These are phyloP conservation scores for Agonopterix alstromeriana DNA, from an alignment of 2,888 invertebrate genomes.

Conservation along the genomic window DNA sequence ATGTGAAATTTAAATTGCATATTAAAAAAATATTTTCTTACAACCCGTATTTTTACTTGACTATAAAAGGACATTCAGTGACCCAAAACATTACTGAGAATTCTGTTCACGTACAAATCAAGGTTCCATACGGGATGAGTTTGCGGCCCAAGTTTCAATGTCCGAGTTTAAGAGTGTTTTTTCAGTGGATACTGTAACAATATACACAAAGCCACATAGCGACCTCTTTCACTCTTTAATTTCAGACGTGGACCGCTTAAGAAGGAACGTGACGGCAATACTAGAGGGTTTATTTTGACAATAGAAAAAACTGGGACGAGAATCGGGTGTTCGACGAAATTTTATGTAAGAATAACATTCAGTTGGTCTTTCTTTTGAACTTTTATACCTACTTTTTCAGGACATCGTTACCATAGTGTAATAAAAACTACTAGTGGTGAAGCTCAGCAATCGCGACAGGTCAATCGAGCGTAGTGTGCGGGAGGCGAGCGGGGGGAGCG, in stretches of 20 bases:
- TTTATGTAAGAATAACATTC: too few species aligned
- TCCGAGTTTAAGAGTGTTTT: constrained; percentile 30
- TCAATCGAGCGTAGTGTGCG: too few species aligned
- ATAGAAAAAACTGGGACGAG: neutral
- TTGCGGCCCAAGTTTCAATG: constrained; percentile 54
- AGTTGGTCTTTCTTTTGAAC: too few species aligned
- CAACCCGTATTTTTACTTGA: too few species aligned
- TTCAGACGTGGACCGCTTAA: constrained; percentile 53
- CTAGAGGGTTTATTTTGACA: constrained; percentile 19
- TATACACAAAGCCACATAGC: constrained; percentile 35
- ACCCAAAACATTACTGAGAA: constrained; percentile 41
- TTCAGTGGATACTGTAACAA: constrained; percentile 28
- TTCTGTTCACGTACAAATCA: constrained; percentile 55
- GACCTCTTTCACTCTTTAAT: constrained; percentile 51
- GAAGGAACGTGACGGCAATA: constrained; percentile 34
- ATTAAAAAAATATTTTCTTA: too few species aligned
- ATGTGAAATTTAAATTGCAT: too few species aligned
- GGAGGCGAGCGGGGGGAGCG: too few species aligned
- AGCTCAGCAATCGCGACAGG: too few species aligned
- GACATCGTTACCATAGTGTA: too few species aligned
- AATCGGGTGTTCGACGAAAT: too few species aligned
- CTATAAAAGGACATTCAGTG: constrained; percentile 43
- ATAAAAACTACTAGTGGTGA: too few species aligned
- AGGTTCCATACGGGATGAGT: constrained; percentile 46
- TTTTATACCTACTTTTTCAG: too few species aligned